Evolutionary conservation across 2,888 invertebrate species (phyloP), one percentile per base, ranked within the genome.

Genomic region (Zaprionus lineosus): DNA sequence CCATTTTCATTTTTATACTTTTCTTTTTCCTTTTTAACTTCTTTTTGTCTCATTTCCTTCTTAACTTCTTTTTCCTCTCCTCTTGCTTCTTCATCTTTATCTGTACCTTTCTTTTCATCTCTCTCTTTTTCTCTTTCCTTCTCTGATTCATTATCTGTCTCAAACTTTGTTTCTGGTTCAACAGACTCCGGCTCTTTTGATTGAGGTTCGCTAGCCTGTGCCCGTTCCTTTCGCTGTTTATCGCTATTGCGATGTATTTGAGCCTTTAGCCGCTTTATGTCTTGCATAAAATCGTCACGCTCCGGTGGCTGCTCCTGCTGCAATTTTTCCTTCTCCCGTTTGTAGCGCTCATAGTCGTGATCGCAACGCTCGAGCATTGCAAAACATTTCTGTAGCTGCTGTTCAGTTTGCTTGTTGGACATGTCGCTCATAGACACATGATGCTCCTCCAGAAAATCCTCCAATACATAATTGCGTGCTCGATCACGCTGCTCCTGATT

Each of bases 381-480:
- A 11, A 88, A 73, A 53, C 88, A 88, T 40, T 86, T 74, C 16
- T 87, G 85, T 7, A 90, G 76, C 40, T 86, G 85, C 11, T 87
- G 75, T 66, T 89, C 89, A 1, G 88, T 90, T 57, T 87, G 87
- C 26, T 86, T 84, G 53, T 88, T 88, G 3, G 87, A 77, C 84
- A 90, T 85, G 34, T 88, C 87, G 29, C 85, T 88, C 73, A 88
- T 89, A 29, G 89, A 88, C 5, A 90, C 78, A 51, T 83, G 87
- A 36, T 89, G 88, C 57, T 91, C 91, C 6, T 91, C 89, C 0
- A 90, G 75, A 57, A 91, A 92, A 44, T 91, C 91, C 68, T 92
- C 92, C 2, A 92, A 90, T 0, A 92, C 91, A 48, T 92, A 92
- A 56, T 92, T 92, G 28, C 91, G 90, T 1, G 90, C 91, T 12